Base-by-base conservation (phyloP, 2,888 invertebrate genomes). In the Lampropteryx suffumata region DNA sequence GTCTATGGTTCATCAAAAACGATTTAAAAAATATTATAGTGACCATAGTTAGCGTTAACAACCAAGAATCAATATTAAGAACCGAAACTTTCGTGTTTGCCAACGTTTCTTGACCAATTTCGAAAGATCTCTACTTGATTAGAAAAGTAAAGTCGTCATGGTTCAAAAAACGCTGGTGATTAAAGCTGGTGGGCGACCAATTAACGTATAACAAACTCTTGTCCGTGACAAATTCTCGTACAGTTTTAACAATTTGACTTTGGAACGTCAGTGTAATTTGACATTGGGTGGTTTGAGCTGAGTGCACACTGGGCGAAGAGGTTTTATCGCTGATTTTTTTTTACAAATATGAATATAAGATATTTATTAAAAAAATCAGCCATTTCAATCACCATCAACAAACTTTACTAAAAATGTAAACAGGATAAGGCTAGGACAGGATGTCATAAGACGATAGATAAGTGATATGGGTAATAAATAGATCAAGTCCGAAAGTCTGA, bases 161-260 rank as follows among this genome's bases (percentile, higher is more conserved):
- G 69, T 36, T 74, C 72, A 55, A 12, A 44, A 52, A 64, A 58
- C 27, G 52, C n/a, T 73, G 78, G 83, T 64, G 52, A 54, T 57
- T 61, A 50, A 61, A 42, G 63, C 62, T 76, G 66, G 79, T 79
- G 79, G 74, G 79, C 74, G 83, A 84, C 81, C 86, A 87, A 88
- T 88, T 88, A 87, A 75, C 69, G 77, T 75, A 79, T 82, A 86
- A 84, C 84, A 83, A 87, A 86, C 83, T 84, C 76, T 76, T 62
- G 68, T 72, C 82, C 84, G 82, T 85, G 78, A 79, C 87, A 69
- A 88, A 88, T 85, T 71, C 78, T 88, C 88, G 80, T 87, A 88
- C 86, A 88, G 87, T 87, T 86, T 84, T 84, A 88, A 88, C 87
- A 84, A 87, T 88, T 88, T 66, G 73, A 79, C 72, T 81, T 81